Conservation (phyloP, 2,113 vertebrate genomes). For the Philantomba maxwellii region DNA sequence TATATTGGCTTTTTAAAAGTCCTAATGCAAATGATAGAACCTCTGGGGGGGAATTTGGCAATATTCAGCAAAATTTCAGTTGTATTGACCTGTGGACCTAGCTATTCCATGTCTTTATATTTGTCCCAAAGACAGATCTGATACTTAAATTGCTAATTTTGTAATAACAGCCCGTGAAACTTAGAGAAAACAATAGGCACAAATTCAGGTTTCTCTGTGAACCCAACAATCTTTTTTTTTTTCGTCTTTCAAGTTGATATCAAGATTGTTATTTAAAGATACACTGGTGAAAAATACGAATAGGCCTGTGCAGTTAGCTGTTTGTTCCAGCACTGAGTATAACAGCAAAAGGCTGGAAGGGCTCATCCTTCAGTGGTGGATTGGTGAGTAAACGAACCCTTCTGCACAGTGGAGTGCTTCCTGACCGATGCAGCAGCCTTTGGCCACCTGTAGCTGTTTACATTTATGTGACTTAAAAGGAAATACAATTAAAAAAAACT, state of each 20-base stretch:
- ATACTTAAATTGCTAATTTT: neutral
- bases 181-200: neutral
- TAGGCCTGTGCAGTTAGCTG: neutral
- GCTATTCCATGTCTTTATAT: neutral
- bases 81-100: neutral
- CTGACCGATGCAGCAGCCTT: rapidly evolving
- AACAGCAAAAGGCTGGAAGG: neutral
- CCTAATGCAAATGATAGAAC: neutral
- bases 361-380: neutral
- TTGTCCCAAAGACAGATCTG: neutral
- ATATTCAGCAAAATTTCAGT: neutral
- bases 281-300: neutral
- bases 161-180: neutral
- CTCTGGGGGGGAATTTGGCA: neutral
- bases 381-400: neutral
- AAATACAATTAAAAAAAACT: neutral
- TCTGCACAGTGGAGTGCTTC: neutral
- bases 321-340: neutral
- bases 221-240: neutral
- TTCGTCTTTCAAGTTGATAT: neutral
- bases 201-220: neutral
- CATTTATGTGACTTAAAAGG: neutral
- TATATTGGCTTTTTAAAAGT: neutral
- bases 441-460: neutral
- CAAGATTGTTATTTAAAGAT: neutral